Base-by-base conservation (phyloP, 2,888 invertebrate species). In the Chrysolina haemoptera region DNA sequence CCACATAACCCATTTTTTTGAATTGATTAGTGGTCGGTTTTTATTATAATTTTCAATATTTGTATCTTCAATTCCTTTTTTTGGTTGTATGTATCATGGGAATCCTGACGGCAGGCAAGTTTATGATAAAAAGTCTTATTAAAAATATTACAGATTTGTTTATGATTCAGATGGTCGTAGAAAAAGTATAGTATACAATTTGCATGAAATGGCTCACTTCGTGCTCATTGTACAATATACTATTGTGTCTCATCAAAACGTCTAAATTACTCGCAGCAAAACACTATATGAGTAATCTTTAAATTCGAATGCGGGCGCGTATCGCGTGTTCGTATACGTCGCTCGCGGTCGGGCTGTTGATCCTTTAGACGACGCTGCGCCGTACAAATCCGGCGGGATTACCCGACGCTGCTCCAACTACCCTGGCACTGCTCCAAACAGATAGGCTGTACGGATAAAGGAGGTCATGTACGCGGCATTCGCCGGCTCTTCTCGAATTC, bases 371-470 rank as follows among this genome's bases (percentile, higher is more conserved):
- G 76, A 74, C 78, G 75, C 70, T 78, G 81, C 75, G 78, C 79
- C 78, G 78, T 75, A 76, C 77, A 82, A 81, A 84, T 84, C 83
- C 83, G 41, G 43, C 48, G 27, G 84, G 85, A 85, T 85, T 85
- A 85, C 81, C 65, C 78, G 76, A 80, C 78, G 82, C 73, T 71
- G 80, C 79, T 81, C 78, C 79, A 80, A 83, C 82, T 83, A 82
- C 80, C 78, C 81, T 79, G 71, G 78, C 79, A 81, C 81, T 81
- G 83, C 79, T 82, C 82, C 80, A 81, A 82, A 84, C 84, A 84
- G 84, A 84, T 83, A 82, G 84, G 82, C 83, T 84, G 41, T 66
- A 82, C 82, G 79, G 78, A 77, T 83, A 81, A 83, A 82, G 80
- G 81, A 76, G 80, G 79, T 79, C 82, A 82, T 82, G 82, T 82